Base-by-base conservation (phyloP, 1,140 invertebrate genomes). In the Trachymyrmex septentrionalis region DNA sequence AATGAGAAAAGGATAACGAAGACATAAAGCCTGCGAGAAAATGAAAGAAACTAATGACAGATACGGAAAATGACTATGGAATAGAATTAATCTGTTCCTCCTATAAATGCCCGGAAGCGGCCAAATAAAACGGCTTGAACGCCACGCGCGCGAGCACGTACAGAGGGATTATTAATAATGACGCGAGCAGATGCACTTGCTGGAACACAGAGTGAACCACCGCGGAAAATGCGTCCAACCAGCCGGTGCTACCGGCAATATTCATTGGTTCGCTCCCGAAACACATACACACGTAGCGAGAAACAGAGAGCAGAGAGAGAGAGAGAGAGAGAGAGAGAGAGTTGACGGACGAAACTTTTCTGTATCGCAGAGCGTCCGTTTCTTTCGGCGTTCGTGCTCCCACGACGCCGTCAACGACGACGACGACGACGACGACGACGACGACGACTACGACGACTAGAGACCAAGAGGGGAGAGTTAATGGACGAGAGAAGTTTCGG, bases 401-500 rank as follows among this genome's bases (percentile, higher is more conserved):
- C 76, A 61, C 53, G 27, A 44, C 48, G 44, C 30, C 48, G 73
- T 64, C n/a, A 66, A 34, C n/a, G 38, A 57, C 14, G 48, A 57
- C 38, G 34, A 73, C 71, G 44, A 44, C 30, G 50, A 59, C 27
- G 38, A 57, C 27, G 12, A 30, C 30, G 30, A 30, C 38, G 10
- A 48, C 44, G 63, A 61, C 69, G 53, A 72, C 67, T 4, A 67
- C 38, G 59, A 3, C 24, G n/a, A 44, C 44, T n/a, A n/a, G n/a
- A n/a, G n/a, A n/a, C n/a, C n/a, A n/a, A n/a, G n/a, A n/a, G n/a
- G n/a, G n/a, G n/a, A 21, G 66, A 24, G 77, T 64, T 38, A 50
- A 59, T n/a, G 73, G 61, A 73, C 57, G 75, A 66, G 38, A 10
- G 53, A 90, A 90, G 81, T 90, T 90, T 88, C n/a, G 48, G 38